Evolutionary conservation across 2,888 invertebrate species (phyloP).

Genomic region (Eupithecia exiguata): DNA sequence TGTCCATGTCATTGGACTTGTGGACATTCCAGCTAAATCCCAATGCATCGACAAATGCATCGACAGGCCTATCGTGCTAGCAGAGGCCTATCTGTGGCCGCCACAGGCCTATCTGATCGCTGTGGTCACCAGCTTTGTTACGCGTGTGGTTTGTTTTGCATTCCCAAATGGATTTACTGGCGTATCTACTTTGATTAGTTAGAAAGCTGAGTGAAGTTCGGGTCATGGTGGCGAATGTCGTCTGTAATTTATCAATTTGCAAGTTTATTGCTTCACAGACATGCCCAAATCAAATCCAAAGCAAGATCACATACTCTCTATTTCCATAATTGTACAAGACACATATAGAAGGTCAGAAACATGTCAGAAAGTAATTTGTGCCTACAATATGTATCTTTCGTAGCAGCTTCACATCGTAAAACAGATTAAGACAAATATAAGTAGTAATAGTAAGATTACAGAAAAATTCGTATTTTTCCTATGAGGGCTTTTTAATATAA

Average conservation of each 20-base stretch:
- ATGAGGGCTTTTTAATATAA: too few relatives aligned
- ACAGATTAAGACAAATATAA: neutral
- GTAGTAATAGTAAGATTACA: too few relatives aligned
- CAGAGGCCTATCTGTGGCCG: constrained; percentile 4
- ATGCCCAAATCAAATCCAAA: neutral
- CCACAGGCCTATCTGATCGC: constrained; percentile 18
- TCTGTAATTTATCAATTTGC: constrained; percentile 1
- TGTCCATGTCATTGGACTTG: constrained; percentile 3
- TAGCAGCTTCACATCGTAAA: neutral
- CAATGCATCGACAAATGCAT: constrained; percentile 16
- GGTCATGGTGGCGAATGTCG: neutral
- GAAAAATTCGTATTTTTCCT: too few relatives aligned
- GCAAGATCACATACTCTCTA: neutral
- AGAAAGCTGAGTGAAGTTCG: constrained; percentile 11
- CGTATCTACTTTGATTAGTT: constrained; percentile 13
- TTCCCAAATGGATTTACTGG: constrained; percentile 13
- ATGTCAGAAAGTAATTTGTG: too few relatives aligned
- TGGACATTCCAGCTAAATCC: constrained; percentile 18
- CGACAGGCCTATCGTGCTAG: constrained; percentile 14
- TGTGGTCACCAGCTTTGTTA: constrained; percentile 17
- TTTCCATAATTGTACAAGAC: neutral
- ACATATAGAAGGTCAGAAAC: neutral
- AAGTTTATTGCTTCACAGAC: neutral
- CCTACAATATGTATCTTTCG: neutral
- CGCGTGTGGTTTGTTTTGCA: constrained; percentile 19